Conservation (phyloP, 2,113 vertebrate species). For the Toxotes chatareus region DNA sequence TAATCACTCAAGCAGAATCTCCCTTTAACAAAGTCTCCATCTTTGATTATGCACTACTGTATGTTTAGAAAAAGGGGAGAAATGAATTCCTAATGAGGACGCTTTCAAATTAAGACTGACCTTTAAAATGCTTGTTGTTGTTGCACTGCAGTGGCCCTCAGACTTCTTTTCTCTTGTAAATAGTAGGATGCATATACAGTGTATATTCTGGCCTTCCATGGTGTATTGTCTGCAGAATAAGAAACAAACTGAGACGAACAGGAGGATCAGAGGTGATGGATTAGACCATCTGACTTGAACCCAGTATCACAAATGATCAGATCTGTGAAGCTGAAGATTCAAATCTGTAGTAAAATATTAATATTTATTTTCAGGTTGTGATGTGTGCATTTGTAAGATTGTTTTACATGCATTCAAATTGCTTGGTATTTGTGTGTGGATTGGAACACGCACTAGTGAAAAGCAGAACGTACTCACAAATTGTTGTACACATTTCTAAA, state of each 20-base stretch:
- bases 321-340: no score
- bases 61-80: slow-evolving; percentile 1
- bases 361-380: no score
- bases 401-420: no score
- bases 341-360: no score
- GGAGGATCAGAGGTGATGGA: slow-evolving; percentile 22
- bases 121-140: slow-evolving; percentile 11
- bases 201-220: slow-evolving; percentile 1
- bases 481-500: no score
- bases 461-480: no score
- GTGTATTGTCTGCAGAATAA: slow-evolving; percentile 44
- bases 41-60: background rate
- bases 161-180: slow-evolving; percentile 29
- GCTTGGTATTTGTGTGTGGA: no score
- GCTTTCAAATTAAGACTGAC: slow-evolving; percentile 8
- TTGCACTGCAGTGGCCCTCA: background rate
- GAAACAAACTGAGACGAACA: slow-evolving; percentile 28
- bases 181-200: slow-evolving; percentile 71
- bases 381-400: no score
- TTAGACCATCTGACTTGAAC: slow-evolving; percentile 23
- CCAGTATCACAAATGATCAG: no score
- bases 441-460: no score
- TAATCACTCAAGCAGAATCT: background rate
- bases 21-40: background rate
- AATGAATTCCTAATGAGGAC: background rate